Evolutionary conservation across 1,140 invertebrate species (phyloP).

Genomic region (Mya arenaria): DNA sequence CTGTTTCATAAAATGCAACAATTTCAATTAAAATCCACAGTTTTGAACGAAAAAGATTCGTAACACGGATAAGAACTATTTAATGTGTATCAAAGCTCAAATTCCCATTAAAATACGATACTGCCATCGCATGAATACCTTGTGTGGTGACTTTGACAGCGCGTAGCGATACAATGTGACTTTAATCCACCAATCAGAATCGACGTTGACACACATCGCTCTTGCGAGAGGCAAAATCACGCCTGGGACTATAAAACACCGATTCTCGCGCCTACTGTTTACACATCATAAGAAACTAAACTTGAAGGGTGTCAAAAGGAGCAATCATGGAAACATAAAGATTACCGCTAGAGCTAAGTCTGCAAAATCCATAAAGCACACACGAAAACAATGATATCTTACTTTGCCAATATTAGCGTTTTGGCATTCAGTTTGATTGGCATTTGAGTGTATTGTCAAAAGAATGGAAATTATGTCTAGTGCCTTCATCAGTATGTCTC

Average conservation of each 20-base stretch:
- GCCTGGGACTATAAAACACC: slow-evolving; percentile 7
- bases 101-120: slow-evolving; percentile 31
- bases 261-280: not conserved
- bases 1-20: slow-evolving; percentile 22
- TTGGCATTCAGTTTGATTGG: slow-evolving; percentile 38
- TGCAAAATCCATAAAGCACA: slow-evolving; percentile 28
- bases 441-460: slow-evolving; percentile 48
- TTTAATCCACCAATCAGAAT: slow-evolving; percentile 26
- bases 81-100: slow-evolving; percentile 32
- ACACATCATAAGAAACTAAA: slow-evolving; percentile 1
- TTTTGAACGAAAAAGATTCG: slow-evolving; percentile 20
- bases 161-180: slow-evolving; percentile 8
- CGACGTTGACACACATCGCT: slow-evolving; percentile 12
- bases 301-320: slow-evolving; percentile 45
- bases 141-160: not conserved
- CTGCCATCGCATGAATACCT: slow-evolving; percentile 29
- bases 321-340: slow-evolving; percentile 11
- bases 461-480: not conserved
- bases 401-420: not conserved
- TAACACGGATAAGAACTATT: slow-evolving; percentile 16
- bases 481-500: not conserved
- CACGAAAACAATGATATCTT: slow-evolving; percentile 28
- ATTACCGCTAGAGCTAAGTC: not conserved
- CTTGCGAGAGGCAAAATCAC: not conserved
- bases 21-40: slow-evolving; percentile 10